Evolutionary conservation across 2,113 vertebrate species (phyloP), one percentile per base, ranked within the genome.

Genomic region (Gymnobelideus leadbeateri): DNA sequence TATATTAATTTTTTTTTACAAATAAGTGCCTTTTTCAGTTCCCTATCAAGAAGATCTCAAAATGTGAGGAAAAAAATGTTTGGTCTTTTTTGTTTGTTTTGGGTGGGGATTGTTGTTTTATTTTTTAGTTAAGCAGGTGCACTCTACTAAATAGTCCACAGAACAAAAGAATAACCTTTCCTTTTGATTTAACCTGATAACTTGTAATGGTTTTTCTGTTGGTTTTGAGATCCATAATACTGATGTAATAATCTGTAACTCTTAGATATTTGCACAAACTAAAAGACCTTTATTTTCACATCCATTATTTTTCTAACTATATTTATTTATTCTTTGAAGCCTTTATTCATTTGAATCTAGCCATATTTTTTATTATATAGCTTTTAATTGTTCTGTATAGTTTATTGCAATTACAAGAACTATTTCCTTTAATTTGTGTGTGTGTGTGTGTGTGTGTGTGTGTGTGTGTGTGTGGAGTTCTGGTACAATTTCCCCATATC

Each of bases 11-110:
- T 77, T 77, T 16, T 57, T 12, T 91, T 96, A 21, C 23, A 96
- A 37, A 90, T 19, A 96, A 94, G 16, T 92, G 10, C 53, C 91
- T 96, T 50, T 96, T 21, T 49, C 89, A 96, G 10, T 53, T 91
- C 31, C 92, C 94, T 2, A 0, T 91, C 91, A 92, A 51, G 2
- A 54, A 91, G 68, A 23, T 89, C 93, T 95, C 90, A 31, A 95
- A 25, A 24, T 46, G 8, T 91, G 43, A n/a, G 68, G 26, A 90
- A 68, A 3, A 53, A 9, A 49, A 84, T 9, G n/a, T 31, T 92
- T 28, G 61, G 6, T 91, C 91, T 53, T 92, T 92, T 94, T 77
- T 95, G 24, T 90, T 93, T 90, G 12, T 54, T 55, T 55, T 55
- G 25, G 26, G 55, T 31, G 26, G 55, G 55, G 43, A 12, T 57